A percentile compares a stretch with the other conserved stretches of the same genome.
Conservation (phyloP, 2,113 vertebrate genomes). For the Toxotes chatareus region DNA sequence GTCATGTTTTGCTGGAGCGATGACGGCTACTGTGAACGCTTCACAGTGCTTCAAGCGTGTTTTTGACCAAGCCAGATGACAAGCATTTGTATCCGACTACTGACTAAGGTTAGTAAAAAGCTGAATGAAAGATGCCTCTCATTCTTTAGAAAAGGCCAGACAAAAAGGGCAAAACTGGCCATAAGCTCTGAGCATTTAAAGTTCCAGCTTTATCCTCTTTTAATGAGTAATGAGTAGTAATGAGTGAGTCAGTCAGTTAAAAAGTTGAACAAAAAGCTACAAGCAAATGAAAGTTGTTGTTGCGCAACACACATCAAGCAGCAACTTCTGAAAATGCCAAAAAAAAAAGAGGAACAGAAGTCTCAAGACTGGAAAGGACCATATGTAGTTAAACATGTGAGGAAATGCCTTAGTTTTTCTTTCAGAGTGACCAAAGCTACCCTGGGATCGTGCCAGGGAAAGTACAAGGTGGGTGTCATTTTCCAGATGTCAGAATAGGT, state of each 20-base stretch:
- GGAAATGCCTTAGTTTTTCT: constrained; percentile 7
- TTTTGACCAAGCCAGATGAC: constrained; percentile 31
- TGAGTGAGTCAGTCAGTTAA: constrained; percentile 19
- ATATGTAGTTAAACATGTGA: not conserved
- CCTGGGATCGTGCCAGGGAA: constrained; percentile 43
- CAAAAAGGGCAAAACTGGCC: not conserved
- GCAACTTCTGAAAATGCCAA: constrained; percentile 24
- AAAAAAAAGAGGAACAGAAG: constrained; percentile 22
- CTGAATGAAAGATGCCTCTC: constrained; percentile 23
- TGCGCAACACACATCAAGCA: constrained; percentile 39
- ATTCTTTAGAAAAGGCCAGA: constrained; percentile 17
- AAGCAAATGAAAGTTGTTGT: constrained; percentile 20
- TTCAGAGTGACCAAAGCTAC: constrained; percentile 15
- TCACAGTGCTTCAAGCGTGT: constrained; percentile 52
- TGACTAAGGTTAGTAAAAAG: constrained; percentile 59
- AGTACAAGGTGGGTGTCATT: constrained; percentile 4
- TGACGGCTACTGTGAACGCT: constrained; percentile 27
- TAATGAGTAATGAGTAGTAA: constrained; percentile 14
- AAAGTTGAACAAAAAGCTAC: constrained; percentile 16
- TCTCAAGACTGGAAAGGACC: constrained; percentile 20
- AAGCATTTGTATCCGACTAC: constrained; percentile 28
- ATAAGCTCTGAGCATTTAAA: not conserved
- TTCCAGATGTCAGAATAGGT: constrained; percentile 18
- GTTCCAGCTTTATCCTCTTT: not conserved
- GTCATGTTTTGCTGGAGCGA: constrained; percentile 31